phyloP scores from a whole-genome alignment of 2,797 vertebrate genomes.

The Pseudotriccus pelzelni region DNA sequence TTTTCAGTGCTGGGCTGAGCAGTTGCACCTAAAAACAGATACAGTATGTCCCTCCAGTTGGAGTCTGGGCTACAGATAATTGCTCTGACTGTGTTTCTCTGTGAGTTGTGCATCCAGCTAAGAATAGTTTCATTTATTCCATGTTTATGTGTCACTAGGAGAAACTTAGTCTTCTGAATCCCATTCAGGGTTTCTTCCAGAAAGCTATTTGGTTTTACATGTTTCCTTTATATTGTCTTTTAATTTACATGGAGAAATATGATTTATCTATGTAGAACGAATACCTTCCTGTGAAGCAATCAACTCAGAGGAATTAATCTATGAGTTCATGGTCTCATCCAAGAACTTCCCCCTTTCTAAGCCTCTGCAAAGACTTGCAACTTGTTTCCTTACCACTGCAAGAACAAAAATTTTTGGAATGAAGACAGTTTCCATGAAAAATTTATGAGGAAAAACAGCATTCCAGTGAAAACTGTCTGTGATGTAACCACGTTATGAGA shows the following conservation, averaged over 20 bases:
- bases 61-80: neutral
- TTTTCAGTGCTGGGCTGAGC: neutral
- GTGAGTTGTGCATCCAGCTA: neutral
- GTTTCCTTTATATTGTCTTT: neutral
- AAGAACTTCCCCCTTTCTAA: neutral
- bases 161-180: neutral
- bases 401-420: conserved; percentile 22
- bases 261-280: neutral
- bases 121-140: neutral
- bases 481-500: neutral
- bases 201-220: neutral
- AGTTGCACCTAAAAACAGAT: neutral
- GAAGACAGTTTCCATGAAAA: neutral
- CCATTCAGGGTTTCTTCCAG: neutral
- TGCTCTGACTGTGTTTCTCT: neutral
- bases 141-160: neutral
- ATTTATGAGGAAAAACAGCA: conserved; percentile 5
- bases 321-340: neutral
- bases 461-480: conserved; percentile 2
- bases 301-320: neutral
- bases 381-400: neutral
- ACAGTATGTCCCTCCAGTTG: neutral
- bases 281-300: neutral
- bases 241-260: neutral
- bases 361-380: neutral